These are phyloP conservation scores for Zaprionus camerounensis DNA, from an alignment of 1,140 invertebrate species.

Conservation along the genomic window DNA sequence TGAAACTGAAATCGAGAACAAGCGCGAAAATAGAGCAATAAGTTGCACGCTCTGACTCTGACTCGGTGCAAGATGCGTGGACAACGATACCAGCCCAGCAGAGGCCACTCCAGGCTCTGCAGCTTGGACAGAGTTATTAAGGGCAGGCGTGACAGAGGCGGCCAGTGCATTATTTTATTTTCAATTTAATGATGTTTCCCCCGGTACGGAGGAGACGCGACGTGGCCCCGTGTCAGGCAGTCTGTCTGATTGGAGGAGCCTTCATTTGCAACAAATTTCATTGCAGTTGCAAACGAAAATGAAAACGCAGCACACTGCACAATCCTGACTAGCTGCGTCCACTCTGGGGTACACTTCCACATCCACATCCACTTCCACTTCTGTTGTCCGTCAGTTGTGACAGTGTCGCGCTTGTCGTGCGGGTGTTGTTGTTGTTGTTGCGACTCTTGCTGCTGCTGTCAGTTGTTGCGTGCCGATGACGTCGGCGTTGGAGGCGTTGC, in stretches of 20 bases:
- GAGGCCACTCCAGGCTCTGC: neutral
- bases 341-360: slow-evolving; percentile 4
- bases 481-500: slow-evolving; percentile 77
- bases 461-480: slow-evolving; percentile 63
- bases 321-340: neutral
- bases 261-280: slow-evolving; percentile 63
- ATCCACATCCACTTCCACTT: slow-evolving; percentile 7
- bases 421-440: slow-evolving; percentile 24
- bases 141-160: slow-evolving; percentile 60
- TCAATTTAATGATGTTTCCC: slow-evolving; percentile 72
- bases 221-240: slow-evolving; percentile 33
- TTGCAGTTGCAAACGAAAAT: slow-evolving; percentile 37
- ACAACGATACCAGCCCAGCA: slow-evolving; percentile 54
- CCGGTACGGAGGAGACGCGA: slow-evolving; percentile 8
- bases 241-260: slow-evolving; percentile 70
- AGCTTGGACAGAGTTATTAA: slow-evolving; percentile 68
- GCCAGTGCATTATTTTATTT: slow-evolving; percentile 76
- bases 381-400: slow-evolving; percentile 49
- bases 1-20: slow-evolving; percentile 80
- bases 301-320: slow-evolving; percentile 22
- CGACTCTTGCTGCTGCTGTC: slow-evolving; percentile 46
- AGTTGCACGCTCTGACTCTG: slow-evolving; percentile 53
- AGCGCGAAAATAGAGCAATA: slow-evolving; percentile 78
- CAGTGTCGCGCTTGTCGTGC: slow-evolving; percentile 46
- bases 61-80: slow-evolving; percentile 56